Evolutionary conservation across 2,888 invertebrate species (phyloP).

Genomic region (Drosophila acutilabella): DNA sequence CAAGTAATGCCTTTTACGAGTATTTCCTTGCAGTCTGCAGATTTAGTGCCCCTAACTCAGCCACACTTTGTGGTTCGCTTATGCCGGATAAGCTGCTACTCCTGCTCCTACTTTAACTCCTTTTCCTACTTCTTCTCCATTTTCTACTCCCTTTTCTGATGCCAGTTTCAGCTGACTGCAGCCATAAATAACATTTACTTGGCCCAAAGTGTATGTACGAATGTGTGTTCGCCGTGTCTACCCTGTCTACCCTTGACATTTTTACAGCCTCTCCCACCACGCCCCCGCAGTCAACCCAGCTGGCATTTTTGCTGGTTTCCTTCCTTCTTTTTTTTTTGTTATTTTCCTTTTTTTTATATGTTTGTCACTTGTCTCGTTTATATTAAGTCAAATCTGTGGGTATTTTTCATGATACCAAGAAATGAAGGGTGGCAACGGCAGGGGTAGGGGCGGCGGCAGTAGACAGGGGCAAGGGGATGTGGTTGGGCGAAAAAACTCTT

Average conservation of each 20-base stretch:
- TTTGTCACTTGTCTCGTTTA: conserved; percentile 76
- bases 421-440: background rate
- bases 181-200: conserved; percentile 80
- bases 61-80: conserved; percentile 50
- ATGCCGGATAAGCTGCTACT: conserved; percentile 52
- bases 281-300: conserved; percentile 52
- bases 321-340: conserved; percentile 21
- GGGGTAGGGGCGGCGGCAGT: background rate
- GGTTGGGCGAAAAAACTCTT: conserved; percentile 26
- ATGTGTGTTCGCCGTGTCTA: conserved; percentile 17
- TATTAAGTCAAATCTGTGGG: conserved; percentile 74
- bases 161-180: conserved; percentile 49
- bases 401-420: conserved; percentile 55
- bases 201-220: conserved; percentile 2
- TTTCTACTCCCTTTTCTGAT: conserved; percentile 4
- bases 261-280: conserved; percentile 55
- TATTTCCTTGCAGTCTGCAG: conserved; percentile 67
- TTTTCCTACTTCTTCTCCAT: background rate
- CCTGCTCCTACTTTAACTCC: conserved; percentile 3
- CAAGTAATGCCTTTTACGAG: conserved; percentile 69
- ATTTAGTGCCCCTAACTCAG: conserved; percentile 65
- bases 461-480: background rate
- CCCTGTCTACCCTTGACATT: conserved; percentile 50
- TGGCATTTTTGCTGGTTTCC: conserved; percentile 28
- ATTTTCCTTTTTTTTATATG: conserved; percentile 48